Conservation (phyloP, 92 coral and sea anemone genomes). For the Parazoanthus swiftii region DNA sequence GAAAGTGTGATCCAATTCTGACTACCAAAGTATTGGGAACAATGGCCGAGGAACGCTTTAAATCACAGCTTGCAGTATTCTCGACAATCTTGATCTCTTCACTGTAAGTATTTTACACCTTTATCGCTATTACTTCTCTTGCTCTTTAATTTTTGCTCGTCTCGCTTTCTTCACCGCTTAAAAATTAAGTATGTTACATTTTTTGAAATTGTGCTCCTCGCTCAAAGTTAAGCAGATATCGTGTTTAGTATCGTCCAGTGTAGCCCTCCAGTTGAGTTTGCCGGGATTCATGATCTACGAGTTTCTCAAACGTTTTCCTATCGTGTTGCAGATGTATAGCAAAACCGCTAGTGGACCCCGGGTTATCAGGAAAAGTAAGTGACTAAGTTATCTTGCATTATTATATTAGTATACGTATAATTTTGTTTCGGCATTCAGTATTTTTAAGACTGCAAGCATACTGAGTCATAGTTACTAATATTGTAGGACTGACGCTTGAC, state of each 20-base stretch:
- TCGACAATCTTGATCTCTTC: constrained; percentile 7
- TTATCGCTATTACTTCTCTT: background rate
- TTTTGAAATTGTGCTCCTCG: background rate
- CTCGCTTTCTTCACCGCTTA: background rate
- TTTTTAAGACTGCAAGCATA: background rate
- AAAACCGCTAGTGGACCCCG: background rate
- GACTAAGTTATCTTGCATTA: background rate
- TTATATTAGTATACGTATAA: too few species aligned
- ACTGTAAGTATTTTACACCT: constrained; percentile 15
- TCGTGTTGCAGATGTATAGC: constrained; percentile 6
- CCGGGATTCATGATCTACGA: background rate
- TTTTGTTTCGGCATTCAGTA: constrained; percentile 6
- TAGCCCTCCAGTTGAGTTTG: too few species aligned
- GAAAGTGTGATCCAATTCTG: background rate
- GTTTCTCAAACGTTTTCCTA: background rate
- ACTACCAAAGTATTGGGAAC: background rate
- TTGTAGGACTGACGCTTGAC: background rate
- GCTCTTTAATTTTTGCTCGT: background rate
- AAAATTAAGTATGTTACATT: background rate
- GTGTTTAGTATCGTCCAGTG: background rate
- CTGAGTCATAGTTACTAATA: background rate
- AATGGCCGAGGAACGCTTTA: background rate
- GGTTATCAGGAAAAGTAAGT: constrained; percentile 13
- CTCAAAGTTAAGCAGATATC: background rate
- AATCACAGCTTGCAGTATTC: constrained; percentile 8